Base-by-base conservation (phyloP, 2,113 vertebrate species). In the Paralichthys olivaceus region DNA sequence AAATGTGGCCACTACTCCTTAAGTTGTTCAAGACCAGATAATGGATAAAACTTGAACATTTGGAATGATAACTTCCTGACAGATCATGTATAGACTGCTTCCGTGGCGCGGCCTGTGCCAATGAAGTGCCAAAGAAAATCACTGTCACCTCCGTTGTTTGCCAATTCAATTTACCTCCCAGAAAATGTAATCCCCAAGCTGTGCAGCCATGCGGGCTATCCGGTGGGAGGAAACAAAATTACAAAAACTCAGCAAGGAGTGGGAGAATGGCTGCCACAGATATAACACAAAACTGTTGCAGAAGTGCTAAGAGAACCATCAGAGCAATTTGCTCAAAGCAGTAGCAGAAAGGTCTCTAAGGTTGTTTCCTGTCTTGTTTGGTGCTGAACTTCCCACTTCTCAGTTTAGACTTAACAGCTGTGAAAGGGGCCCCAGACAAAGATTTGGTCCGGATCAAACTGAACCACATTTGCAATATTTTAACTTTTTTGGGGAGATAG, bases 131-230 rank as follows among this genome's bases (percentile, higher is more conserved):
- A 73, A 75, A 77, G 79, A 84, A 87, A 87, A 89, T 90, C 84
- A 88, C 57, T 62, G 86, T 87, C 87, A 84, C 72, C 58, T 57
- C 77, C 4, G 74, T 76, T 79, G 77, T 87, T 84, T 87, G 88
- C 90, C 90, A 89, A 89, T 87, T 90, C 84, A 89, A 90, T 91
- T 92, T 89, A 88, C 69, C 90, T 78, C 83, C 86, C 77, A 75
- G 83, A 82, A 86, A 91, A 88, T 85, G 22, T 82, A 85, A 90
- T 90, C 78, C 85, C 85, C 55, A 47, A 85, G 80, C 84, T 75
- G 80, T 72, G 84, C 81, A 83, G 81, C 67, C 79, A 56, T 72
- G 83, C 65, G 2, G 75, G 40, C 71, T 74, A 81, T 85, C 78
- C 66, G 81, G 73, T 14, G 67, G 72, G 69, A 85, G 79, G 79